Percentiles rank a stretch among this genome's conserved stretches.
These are phyloP conservation scores for Melolontha melolontha DNA, from an alignment of 2,888 invertebrate genomes.

Conservation along the genomic window DNA sequence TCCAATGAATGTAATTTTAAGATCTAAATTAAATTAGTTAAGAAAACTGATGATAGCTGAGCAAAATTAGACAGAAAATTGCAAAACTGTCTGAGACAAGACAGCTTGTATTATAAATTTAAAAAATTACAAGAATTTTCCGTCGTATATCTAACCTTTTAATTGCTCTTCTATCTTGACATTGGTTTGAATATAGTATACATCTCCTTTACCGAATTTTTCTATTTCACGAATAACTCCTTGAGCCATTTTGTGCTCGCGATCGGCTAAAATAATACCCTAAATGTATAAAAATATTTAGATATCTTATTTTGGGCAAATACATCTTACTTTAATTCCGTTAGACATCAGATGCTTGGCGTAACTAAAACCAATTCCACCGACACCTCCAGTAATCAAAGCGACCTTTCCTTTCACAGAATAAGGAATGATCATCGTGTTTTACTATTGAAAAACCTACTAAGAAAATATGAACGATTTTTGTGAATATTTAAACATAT, in stretches of 20 bases:
- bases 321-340: conserved; percentile 36
- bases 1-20: too few species aligned
- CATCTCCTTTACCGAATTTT: conserved; percentile 28
- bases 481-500: too few species aligned
- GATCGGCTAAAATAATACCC: conserved; percentile 40
- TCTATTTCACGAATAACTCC: conserved; percentile 18
- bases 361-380: conserved; percentile 31
- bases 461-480: too few species aligned
- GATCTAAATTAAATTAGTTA: too few species aligned
- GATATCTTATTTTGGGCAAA: not conserved
- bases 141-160: too few species aligned
- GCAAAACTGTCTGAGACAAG: too few species aligned
- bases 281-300: conserved; percentile 16
- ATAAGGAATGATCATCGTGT: not conserved
- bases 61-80: too few species aligned
- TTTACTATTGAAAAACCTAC: too few species aligned
- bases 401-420: conserved; percentile 34
- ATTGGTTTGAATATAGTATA: conserved; percentile 22
- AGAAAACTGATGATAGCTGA: too few species aligned
- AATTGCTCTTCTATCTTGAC: not conserved
- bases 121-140: too few species aligned
- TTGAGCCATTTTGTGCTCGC: conserved; percentile 4
- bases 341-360: conserved; percentile 39
- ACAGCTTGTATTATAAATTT: too few species aligned
- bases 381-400: conserved; percentile 42